These are phyloP conservation scores for Sepiola atlantica DNA, from an alignment of 2,888 invertebrate genomes.

Conservation along the genomic window DNA sequence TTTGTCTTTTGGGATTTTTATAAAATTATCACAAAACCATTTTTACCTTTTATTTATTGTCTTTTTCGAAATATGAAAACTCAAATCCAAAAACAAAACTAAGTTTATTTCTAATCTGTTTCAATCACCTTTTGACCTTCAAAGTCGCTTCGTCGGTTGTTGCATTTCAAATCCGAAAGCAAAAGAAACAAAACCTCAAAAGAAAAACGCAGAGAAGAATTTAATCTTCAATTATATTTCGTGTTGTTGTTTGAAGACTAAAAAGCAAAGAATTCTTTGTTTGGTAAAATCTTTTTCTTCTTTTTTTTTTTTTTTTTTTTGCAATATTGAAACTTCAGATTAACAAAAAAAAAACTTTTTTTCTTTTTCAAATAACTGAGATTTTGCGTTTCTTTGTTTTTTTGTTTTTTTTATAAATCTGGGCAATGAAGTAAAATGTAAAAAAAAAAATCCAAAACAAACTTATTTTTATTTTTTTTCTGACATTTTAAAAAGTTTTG, in stretches of 20 bases:
- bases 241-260: neutral
- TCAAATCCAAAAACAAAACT: neutral
- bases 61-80: neutral
- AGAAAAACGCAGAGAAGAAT: neutral
- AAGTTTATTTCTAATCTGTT: neutral
- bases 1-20: neutral
- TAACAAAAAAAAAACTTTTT: neutral
- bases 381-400: neutral
- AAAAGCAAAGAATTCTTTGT: conserved; percentile 13
- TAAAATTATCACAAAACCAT: neutral
- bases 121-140: neutral
- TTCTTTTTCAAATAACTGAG: neutral
- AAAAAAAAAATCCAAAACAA: neutral
- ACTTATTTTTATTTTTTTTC: neutral
- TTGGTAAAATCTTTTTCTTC: neutral
- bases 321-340: neutral
- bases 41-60: neutral
- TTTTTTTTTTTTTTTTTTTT: no score
- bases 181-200: neutral
- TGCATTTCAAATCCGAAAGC: neutral
- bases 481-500: neutral
- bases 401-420: neutral
- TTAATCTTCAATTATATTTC: conserved; percentile 9
- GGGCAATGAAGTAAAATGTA: neutral
- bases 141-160: neutral